Base-by-base conservation (phyloP, 2,113 vertebrate species). In the Podilymbus podiceps region DNA sequence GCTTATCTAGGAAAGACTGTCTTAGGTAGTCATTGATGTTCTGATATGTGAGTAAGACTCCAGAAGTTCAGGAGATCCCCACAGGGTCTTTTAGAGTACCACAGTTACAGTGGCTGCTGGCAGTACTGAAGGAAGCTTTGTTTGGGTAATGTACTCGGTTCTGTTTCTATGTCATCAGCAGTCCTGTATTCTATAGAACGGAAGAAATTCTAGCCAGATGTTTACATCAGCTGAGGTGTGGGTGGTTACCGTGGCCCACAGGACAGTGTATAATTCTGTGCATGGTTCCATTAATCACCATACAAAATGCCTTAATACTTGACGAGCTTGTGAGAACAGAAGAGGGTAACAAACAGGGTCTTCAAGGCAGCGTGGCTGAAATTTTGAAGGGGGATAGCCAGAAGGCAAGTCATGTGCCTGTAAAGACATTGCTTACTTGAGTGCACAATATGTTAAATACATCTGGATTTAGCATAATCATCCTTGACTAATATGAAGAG, bases 381-480 rank as follows among this genome's bases (percentile, higher is more conserved):
- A 24, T 40, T 35, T 7, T 42, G 68, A 72, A 87, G 78, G 85
- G 94, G 18, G 20, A 33, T 88, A 87, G 94, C 93, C 94, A 97
- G 92, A 78, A 96, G 90, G 94, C 91, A 88, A 97, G 82, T 83
- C 35, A 35, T 55, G 92, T 79, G 88, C 88, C 96, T 95, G 58
- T 56, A 78, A 94, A 94, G 91, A 76, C 90, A n/a, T 75, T 15
- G 25, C 91, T 97, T 12, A 73, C 90, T 95, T 62, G 71, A 94
- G 89, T 66, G 49, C 50, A 66, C 96, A 97, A 52, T 95, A 95
- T 90, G 96, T 95, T 96, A 97, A 95, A 93, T 96, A 89, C 96
- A 96, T 95, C 97, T 97, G 93, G 88, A 92, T 96, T 92, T 93
- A 95, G 68, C 86, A 95, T 96, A 96, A 97, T 96, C 94, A 94